Evolutionary conservation across 1,140 invertebrate genomes (phyloP).

Genomic region (Dinoponera quadriceps): DNA sequence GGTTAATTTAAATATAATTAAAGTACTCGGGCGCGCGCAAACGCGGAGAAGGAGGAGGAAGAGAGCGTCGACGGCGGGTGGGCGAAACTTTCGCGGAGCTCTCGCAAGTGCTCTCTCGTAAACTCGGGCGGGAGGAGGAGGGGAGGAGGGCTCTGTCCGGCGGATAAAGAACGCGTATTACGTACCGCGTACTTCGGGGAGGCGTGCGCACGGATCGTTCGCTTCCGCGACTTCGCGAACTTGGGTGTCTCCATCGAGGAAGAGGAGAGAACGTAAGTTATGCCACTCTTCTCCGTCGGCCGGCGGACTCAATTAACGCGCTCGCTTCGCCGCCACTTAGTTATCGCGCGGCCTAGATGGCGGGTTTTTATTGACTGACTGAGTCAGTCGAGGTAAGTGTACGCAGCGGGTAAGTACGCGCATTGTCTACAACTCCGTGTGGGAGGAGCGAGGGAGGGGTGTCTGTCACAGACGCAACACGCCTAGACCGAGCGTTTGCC

Average conservation of each 20-base stretch:
- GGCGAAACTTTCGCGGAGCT: background rate
- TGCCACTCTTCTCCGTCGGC: background rate
- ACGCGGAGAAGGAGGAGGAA: background rate
- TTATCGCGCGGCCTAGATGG: background rate
- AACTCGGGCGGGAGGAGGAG: constrained; percentile 7
- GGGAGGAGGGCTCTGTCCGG: too few species aligned
- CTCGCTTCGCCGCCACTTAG: background rate
- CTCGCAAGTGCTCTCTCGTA: background rate
- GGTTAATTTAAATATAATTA: constrained; percentile 56
- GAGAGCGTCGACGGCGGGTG: background rate
- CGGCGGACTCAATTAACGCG: background rate
- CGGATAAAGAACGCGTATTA: constrained; percentile 18
- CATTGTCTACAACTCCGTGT: too few species aligned
- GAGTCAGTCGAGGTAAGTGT: too few species aligned
- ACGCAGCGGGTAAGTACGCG: too few species aligned
- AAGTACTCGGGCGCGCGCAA: constrained; percentile 10
- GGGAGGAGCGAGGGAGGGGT: too few species aligned
- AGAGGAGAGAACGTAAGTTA: background rate
- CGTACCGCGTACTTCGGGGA: background rate
- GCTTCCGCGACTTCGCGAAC: background rate
- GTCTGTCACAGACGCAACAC: too few species aligned
- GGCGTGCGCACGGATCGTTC: background rate
- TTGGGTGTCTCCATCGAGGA: background rate
- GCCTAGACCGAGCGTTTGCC: too few species aligned
- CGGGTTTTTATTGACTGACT: background rate